phyloP scores from a whole-genome alignment of 2,888 invertebrate genomes.

The Troglohyphantes excavatus region DNA sequence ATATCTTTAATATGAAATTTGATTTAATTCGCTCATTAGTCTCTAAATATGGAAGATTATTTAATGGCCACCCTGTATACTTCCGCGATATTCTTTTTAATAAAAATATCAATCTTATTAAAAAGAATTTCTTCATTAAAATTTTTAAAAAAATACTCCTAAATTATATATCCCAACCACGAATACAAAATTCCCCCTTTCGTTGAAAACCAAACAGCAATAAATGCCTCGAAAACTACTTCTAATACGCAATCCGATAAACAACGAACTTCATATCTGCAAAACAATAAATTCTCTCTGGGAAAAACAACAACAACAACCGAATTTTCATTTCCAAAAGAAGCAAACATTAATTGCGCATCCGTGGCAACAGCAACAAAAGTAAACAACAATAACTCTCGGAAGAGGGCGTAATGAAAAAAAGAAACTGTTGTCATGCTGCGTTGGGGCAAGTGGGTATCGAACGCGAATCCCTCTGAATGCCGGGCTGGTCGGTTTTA shows the following conservation, averaged over 20 bases:
- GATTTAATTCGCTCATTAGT: too few relatives aligned
- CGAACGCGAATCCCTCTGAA: conserved; percentile 17
- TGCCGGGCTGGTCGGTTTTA: conserved; percentile 35
- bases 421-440: conserved; percentile 56
- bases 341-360: conserved; percentile 73
- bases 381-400: conserved; percentile 2
- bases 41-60: too few relatives aligned
- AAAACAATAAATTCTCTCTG: neutral
- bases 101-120: neutral
- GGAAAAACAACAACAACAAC: neutral
- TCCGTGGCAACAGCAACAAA: conserved; percentile 41
- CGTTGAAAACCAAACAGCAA: neutral
- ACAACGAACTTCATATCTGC: neutral
- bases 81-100: too few relatives aligned
- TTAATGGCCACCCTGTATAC: too few relatives aligned
- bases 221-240: neutral
- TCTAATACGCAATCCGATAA: neutral
- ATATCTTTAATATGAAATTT: too few relatives aligned
- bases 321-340: neutral
- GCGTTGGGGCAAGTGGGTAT: conserved; percentile 44
- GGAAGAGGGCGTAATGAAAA: conserved; percentile 17
- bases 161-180: too few relatives aligned
- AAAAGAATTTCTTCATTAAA: too few relatives aligned
- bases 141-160: too few relatives aligned
- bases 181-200: too few relatives aligned